A percentile compares a stretch with the other conserved stretches of the same genome.
Evolutionary conservation across 2,113 vertebrate genomes (phyloP).

Genomic region (Atrichornis clamosus): DNA sequence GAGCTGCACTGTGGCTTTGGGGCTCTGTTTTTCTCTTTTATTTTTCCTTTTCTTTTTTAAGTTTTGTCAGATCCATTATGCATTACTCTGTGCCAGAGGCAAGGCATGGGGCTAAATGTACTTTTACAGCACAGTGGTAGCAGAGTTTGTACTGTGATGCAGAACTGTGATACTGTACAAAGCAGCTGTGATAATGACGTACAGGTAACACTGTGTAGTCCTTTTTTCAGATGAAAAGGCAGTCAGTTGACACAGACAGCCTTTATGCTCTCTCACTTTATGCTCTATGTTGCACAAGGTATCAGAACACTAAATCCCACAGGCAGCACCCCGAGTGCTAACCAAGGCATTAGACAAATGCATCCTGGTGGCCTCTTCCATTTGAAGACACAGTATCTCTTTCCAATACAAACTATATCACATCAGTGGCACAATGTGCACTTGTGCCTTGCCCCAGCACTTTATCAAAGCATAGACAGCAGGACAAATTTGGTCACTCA

Average conservation of each 20-base stretch:
- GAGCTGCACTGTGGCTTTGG: neutral
- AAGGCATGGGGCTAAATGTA: conserved; percentile 42
- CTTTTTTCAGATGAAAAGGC: neutral
- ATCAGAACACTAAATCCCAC: neutral
- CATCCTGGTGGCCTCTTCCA: neutral
- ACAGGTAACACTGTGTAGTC: neutral
- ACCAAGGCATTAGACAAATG: neutral
- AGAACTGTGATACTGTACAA: conserved; percentile 28
- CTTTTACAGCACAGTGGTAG: conserved; percentile 17
- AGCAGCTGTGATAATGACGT: conserved; percentile 18
- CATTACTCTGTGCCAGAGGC: conserved; percentile 6
- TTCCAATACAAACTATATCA: neutral
- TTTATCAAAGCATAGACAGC: neutral
- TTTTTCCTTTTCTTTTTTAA: neutral
- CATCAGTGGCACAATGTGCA: accelerated
- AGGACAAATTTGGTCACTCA: neutral
- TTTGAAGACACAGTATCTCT: neutral
- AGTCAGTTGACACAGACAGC: neutral
- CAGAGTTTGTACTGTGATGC: neutral
- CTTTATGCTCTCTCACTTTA: neutral
- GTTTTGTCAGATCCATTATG: conserved; percentile 39
- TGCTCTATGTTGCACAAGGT: neutral
- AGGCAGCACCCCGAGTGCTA: neutral
- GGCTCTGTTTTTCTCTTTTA: neutral
- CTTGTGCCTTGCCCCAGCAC: neutral